Conservation (phyloP, 1,140 invertebrate species). For the Steinernema khuongi region DNA sequence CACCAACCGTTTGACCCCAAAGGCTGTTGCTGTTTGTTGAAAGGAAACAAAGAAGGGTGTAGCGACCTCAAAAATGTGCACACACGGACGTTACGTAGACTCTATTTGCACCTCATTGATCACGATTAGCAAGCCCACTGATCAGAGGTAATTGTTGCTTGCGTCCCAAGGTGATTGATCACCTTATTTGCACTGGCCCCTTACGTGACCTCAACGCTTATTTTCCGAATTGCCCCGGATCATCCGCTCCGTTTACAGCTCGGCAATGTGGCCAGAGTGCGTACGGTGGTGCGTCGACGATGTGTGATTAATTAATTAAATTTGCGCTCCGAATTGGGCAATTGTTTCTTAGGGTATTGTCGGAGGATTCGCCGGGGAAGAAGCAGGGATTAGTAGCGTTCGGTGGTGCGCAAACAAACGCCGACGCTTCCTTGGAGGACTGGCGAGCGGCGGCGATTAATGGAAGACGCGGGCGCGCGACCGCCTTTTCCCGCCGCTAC, state of each 20-base stretch:
- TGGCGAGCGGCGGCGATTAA: background rate
- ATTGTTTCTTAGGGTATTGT: too few species aligned
- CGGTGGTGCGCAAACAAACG: background rate
- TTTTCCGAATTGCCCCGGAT: background rate
- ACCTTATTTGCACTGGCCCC: conserved; percentile 2
- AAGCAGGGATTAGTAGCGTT: background rate
- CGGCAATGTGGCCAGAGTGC: background rate
- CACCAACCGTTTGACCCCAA: background rate
- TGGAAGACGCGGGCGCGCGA: conserved; percentile 10
- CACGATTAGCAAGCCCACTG: background rate
- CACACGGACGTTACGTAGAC: background rate
- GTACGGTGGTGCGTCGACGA: background rate
- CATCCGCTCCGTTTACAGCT: background rate
- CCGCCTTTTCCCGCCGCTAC: background rate
- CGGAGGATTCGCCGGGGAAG: background rate
- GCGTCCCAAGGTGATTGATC: background rate
- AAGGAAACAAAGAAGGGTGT: conserved; percentile 3
- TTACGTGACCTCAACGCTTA: conserved; percentile 5
- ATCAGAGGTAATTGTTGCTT: conserved; percentile 9
- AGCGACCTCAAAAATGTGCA: background rate
- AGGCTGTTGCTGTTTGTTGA: background rate
- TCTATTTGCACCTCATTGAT: conserved; percentile 14
- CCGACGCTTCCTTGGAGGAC: background rate
- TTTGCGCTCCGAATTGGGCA: background rate
- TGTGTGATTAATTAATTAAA: background rate